Evolutionary conservation across 2,888 invertebrate genomes (phyloP).

Genomic region (Drosophila mimetica): DNA sequence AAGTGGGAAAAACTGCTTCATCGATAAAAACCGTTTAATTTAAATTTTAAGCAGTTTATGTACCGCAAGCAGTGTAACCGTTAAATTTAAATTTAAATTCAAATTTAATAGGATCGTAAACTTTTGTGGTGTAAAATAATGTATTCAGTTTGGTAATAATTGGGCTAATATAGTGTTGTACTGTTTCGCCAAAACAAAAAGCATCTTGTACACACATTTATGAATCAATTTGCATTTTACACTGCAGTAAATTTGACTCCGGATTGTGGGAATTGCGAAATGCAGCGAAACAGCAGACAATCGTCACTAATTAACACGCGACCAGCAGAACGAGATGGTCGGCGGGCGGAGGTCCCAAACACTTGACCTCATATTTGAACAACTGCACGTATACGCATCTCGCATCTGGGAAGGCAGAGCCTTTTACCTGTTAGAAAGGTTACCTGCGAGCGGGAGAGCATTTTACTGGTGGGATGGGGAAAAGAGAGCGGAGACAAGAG

Average conservation of each 20-base stretch:
- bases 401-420: constrained; percentile 21
- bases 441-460: constrained; percentile 44
- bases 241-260: constrained; percentile 2
- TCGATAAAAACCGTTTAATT: too few species aligned
- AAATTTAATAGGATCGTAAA: too few species aligned
- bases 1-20: too few species aligned
- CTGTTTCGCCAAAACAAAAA: background rate
- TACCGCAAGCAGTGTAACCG: too few species aligned
- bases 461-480: background rate
- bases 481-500: background rate
- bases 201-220: background rate
- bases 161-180: too few species aligned
- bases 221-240: background rate
- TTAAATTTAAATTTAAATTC: too few species aligned
- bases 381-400: constrained; percentile 40
- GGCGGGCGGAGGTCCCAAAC: constrained; percentile 58
- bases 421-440: constrained; percentile 68
- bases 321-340: constrained; percentile 37
- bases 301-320: constrained; percentile 72
- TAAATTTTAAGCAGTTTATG: too few species aligned
- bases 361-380: constrained; percentile 78
- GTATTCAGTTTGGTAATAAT: too few species aligned
- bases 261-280: constrained; percentile 49
- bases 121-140: too few species aligned
- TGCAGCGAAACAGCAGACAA: constrained; percentile 61